Evolutionary conservation across 2,797 vertebrate species (phyloP), one percentile per base, ranked within the genome.

Genomic region (Periparus ater): DNA sequence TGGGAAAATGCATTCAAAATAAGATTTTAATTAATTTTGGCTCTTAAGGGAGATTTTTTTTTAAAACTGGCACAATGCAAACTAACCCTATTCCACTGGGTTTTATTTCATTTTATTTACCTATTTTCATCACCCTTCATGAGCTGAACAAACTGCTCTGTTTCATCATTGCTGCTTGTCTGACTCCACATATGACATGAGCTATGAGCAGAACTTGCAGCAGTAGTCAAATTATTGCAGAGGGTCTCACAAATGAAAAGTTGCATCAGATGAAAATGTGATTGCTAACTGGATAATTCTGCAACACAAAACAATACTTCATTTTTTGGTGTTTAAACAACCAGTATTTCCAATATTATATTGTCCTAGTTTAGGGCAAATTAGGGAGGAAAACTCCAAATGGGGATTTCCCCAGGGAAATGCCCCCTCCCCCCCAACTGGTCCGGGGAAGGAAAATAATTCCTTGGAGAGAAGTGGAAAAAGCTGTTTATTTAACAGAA

Each of bases 101-200:
- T 5, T 91, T 72, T 79, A n/a, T 81, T 84, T 62, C 51, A 83
- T 91, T 92, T 83, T 82, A 82, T 76, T 88, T 86, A 48, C 22
- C 13, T n/a, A 77, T 74, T 90, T 89, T 91, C 27, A 85, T 60
- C 27, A 89, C 0, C 0, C 9, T 10, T 88, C 54, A 55, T 80
- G 63, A 91, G 21, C 40, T 72, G 54, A 84, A 38, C n/a, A 11
- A 51, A 72, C 40, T 74, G 47, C n/a, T 74, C 30, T 85, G 6
- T 70, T 91, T 83, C 63, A 38, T 22, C 6, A 1, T 2, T 74
- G 32, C 34, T 84, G 23, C 47, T 60, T 92, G 23, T 74, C 57
- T 93, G 45, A 82, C 66, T 88, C 26, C 17, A 58, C 45, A 42
- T 19, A 23, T 40, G 82, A 25, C 12, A 47, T 3, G 40, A 88